Base-by-base conservation (phyloP, 1,140 invertebrate species). In the Drosophila yakuba region DNA sequence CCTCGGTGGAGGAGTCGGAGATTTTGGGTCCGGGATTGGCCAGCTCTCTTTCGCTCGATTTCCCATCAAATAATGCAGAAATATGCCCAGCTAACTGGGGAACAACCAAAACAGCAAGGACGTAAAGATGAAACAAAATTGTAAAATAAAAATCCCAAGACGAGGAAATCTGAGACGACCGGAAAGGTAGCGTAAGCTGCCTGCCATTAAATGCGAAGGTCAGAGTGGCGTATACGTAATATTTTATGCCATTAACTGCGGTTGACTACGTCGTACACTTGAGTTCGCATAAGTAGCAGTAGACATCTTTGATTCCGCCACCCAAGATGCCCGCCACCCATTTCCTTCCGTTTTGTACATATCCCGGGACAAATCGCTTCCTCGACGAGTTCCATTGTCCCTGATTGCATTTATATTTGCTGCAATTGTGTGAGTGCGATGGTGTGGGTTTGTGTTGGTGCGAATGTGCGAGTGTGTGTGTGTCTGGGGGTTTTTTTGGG, bases 61-160 rank as follows among this genome's bases (percentile, higher is more conserved):
- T 68, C 79, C 76, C 75, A 74, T 69, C 66, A 84, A 84, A 84
- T 84, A 84, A 84, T 84, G 80, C 80, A 80, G 76, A 84, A 84
- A 84, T 84, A 84, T 84, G 63, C 60, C 43, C 43, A 57, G 50
- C 50, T 43, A 74, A 71, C 54, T 60, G 66, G 38, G 38, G 14
- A 25, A 41, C 39, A 35, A 25, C 12, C 11, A 14, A 56, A 51
- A 57, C 36, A 57, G 3, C 14, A 71, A 43, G 43, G 41, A 38
- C 51, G 28, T 58, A 58, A 58, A 55, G 48, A 68, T 38, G 66
- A 54, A 57, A 71, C 39, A 20, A 47, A 72, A 71, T 71, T 71
- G n/a, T 58, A 72, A 72, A 75, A 75, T 73, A 74, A 38, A 52
- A 43, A 59, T 47, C 54, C 45, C n/a, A 78, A 51, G 14, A 78